These are phyloP conservation scores for Tethea ocularis DNA, from an alignment of 2,888 invertebrate species.

Conservation along the genomic window DNA sequence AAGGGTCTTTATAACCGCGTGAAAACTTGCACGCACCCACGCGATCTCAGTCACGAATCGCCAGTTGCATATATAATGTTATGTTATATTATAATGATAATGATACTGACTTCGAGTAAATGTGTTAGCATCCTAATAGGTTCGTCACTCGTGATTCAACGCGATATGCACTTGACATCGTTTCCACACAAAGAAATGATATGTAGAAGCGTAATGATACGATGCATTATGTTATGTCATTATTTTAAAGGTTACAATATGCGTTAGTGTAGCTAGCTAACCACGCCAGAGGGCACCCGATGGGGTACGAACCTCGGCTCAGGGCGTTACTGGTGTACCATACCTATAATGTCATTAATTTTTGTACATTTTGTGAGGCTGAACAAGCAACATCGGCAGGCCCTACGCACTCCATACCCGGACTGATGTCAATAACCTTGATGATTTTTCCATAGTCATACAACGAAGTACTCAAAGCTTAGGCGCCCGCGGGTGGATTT, in stretches of 20 bases:
- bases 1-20: neutral
- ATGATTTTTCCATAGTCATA: too few relatives aligned
- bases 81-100: neutral
- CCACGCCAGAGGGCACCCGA: too few relatives aligned
- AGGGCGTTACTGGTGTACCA: too few relatives aligned
- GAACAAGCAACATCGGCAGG: too few relatives aligned
- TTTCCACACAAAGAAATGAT: slow-evolving; percentile 36
- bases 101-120: neutral
- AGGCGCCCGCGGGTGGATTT: too few relatives aligned
- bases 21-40: neutral
- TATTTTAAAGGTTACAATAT: slow-evolving; percentile 28
- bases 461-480: too few relatives aligned
- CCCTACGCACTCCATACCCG: too few relatives aligned
- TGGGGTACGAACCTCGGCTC: too few relatives aligned
- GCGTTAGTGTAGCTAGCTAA: too few relatives aligned
- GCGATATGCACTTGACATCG: slow-evolving; percentile 48
- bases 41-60: neutral
- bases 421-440: too few relatives aligned
- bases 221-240: slow-evolving; percentile 28
- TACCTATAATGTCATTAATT: too few relatives aligned
- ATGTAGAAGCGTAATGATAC: slow-evolving; percentile 35
- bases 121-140: neutral
- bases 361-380: too few relatives aligned
- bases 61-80: neutral
- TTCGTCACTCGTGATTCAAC: slow-evolving; percentile 12